Base-by-base conservation (phyloP, 2,113 vertebrate species). In the Chloebia gouldiae region DNA sequence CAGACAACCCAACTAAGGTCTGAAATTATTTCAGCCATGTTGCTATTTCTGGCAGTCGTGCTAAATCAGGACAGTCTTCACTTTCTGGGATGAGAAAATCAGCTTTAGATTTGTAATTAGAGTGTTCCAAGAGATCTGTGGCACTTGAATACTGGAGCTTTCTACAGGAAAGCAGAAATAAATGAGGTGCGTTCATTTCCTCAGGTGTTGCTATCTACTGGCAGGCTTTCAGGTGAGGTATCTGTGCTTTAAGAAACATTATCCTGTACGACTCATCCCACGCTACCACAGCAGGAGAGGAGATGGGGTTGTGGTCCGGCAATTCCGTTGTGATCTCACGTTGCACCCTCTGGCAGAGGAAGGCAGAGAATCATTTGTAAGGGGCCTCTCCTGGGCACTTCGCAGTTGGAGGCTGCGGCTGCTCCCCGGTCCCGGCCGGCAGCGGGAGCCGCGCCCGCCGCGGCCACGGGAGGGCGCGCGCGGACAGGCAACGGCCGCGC, bases 351-450 rank as follows among this genome's bases (percentile, higher is more conserved):
- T 45, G 68, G 40, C 45, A 77, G 65, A 79, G 39, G 8, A 88
- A 50, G 11, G 51, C 33, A 68, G 9, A 17, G 6, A 12, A 2
- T 53, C 24, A 24, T 8, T 61, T 54, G 17, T 35, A 10, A 19
- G 23, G 40, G 21, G 5, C 44, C 88, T 82, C 19, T 72, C 70
- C 19, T 3, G 27, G 57, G 25, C 11, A n/a, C n/a, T n/a, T n/a
- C n/a, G n/a, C n/a, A n/a, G n/a, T n/a, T n/a, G n/a, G n/a, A n/a
- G n/a, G n/a, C n/a, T n/a, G n/a, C n/a, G n/a, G 31, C 25, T 21
- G 45, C 23, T 13, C 35, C 0, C 2, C n/a, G n/a, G n/a, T n/a
- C n/a, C n/a, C 2, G 28, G 54, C 7, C 25, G 25, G 15, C 15
- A 39, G 80, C 49, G 9, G 63, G 30, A 33, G 7, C 33, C 5